Evolutionary conservation across 2,113 vertebrate species (phyloP).

Genomic region (cattle (Bos taurus)): DNA sequence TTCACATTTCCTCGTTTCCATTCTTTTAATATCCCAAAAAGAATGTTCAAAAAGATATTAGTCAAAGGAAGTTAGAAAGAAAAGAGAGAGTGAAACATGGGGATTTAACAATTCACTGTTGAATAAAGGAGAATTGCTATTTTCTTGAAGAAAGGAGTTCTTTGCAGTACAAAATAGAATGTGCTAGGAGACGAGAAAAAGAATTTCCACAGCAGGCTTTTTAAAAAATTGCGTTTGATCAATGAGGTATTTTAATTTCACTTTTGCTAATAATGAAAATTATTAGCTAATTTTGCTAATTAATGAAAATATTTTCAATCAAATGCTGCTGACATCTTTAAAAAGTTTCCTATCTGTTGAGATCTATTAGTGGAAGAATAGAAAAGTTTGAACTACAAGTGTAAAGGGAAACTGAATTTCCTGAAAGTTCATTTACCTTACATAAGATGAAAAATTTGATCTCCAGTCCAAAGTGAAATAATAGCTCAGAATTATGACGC

Average conservation of each 20-base stretch:
- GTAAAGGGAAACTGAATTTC: neutral
- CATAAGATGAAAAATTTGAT: neutral
- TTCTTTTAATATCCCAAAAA: neutral
- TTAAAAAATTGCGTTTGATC: neutral
- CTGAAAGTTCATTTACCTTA: neutral
- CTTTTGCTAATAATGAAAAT: neutral
- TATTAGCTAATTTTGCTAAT: neutral
- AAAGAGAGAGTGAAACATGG: neutral
- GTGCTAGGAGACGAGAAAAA: neutral
- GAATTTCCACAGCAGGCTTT: neutral
- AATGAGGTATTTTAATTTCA: neutral
- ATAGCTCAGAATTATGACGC: neutral
- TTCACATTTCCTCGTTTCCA: neutral
- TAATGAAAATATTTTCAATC: slow-evolving; percentile 1
- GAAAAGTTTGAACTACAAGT: neutral
- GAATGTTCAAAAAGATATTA: neutral
- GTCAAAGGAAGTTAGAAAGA: neutral
- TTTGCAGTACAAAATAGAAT: neutral
- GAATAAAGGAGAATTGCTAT: neutral
- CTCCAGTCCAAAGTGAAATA: neutral
- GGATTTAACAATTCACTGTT: neutral
- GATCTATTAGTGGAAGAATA: neutral
- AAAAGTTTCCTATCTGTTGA: neutral
- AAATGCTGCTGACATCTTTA: neutral
- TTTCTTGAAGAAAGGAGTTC: neutral